A percentile compares a stretch with the other conserved stretches of the same genome.
Evolutionary conservation across 2,888 invertebrate species (phyloP).

Genomic region (Coenonympha glycerion): DNA sequence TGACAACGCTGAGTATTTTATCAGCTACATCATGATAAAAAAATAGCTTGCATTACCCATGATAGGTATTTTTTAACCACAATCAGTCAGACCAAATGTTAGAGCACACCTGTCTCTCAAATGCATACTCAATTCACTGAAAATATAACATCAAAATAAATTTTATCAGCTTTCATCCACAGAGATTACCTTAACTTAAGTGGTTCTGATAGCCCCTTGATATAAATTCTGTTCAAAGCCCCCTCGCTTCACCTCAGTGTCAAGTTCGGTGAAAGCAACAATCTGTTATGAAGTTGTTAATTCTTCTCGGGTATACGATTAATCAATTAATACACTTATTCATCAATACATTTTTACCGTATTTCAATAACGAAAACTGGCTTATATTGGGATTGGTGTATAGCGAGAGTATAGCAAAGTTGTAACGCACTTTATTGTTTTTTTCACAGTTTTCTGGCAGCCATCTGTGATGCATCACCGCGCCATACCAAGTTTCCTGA

Average conservation of each 20-base stretch:
- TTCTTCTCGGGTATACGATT: background rate
- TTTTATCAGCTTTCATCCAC: too few relatives aligned
- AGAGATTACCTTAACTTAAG: background rate
- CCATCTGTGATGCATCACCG: slow-evolving; percentile 40
- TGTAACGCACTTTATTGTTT: too few relatives aligned
- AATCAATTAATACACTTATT: background rate
- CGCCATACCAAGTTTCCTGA: slow-evolving; percentile 26
- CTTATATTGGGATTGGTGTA: too few relatives aligned
- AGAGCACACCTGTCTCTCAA: too few relatives aligned
- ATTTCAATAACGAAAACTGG: background rate
- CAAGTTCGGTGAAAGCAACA: background rate
- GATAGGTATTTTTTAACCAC: too few relatives aligned
- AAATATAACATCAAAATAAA: too few relatives aligned
- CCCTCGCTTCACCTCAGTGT: background rate
- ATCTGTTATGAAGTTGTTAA: background rate
- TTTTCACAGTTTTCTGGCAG: slow-evolving; percentile 34
- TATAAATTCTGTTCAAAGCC: background rate
- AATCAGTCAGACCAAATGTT: too few relatives aligned
- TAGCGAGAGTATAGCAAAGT: too few relatives aligned
- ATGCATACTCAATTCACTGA: too few relatives aligned
- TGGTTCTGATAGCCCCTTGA: background rate
- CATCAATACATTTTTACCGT: background rate
- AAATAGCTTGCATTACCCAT: too few relatives aligned
- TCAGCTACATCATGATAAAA: too few relatives aligned
- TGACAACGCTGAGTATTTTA: too few relatives aligned